Evolutionary conservation across 2,113 vertebrate genomes (phyloP).

Genomic region (Peromyscus californicus): DNA sequence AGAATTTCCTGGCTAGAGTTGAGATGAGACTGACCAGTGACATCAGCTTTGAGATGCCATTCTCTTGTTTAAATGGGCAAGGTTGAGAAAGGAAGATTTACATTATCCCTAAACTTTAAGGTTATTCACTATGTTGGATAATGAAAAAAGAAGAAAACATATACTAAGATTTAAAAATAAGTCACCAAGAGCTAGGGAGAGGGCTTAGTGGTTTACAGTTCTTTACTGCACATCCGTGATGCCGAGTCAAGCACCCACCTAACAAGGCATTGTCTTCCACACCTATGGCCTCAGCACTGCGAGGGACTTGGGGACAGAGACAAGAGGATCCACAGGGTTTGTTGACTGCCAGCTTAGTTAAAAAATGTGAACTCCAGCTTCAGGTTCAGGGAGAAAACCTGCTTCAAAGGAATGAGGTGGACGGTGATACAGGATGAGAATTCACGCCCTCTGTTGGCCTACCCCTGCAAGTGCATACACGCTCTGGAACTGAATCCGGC

Average conservation of each 20-base stretch:
- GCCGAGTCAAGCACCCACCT: not conserved
- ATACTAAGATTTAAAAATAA: not conserved
- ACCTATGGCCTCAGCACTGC: not conserved
- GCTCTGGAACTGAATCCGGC: not conserved
- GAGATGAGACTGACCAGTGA: not conserved
- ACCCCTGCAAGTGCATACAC: not conserved
- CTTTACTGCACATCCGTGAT: not conserved
- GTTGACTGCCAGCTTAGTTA: not conserved
- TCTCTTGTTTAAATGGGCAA: not conserved
- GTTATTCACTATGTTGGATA: not conserved
- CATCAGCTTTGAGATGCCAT: not conserved
- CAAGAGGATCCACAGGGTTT: not conserved
- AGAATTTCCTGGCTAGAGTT: not conserved
- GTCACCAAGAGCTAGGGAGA: not conserved
- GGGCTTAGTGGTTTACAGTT: not conserved
- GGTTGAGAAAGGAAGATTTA: not conserved
- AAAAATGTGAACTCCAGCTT: not conserved
- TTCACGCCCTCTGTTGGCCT: not conserved
- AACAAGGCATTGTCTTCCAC: not conserved
- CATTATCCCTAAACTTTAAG: not conserved
- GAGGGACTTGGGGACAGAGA: not conserved
- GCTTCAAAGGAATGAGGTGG: not conserved
- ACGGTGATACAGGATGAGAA: no score
- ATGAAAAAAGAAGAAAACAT: not conserved
- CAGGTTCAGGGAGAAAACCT: not conserved